Evolutionary conservation across 2,888 invertebrate genomes (phyloP).

Genomic region (Hyposoter didymator): DNA sequence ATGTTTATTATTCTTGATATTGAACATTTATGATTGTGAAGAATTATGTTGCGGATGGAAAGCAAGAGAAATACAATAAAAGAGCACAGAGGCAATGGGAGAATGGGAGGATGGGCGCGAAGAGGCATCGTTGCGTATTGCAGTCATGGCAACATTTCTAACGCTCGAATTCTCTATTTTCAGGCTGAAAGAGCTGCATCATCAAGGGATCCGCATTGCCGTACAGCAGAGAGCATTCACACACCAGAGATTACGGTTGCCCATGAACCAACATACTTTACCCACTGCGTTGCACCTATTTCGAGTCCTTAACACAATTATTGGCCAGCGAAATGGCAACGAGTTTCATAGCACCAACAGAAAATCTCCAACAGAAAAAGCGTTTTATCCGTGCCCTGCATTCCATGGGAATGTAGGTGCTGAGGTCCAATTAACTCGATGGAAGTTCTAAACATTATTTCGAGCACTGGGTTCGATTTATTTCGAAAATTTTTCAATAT

Average conservation of each 20-base stretch:
- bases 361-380: not conserved
- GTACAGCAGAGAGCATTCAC: constrained; percentile 33
- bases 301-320: constrained; percentile 13
- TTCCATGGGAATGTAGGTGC: not conserved
- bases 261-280: constrained; percentile 5
- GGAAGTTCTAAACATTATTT: not conserved
- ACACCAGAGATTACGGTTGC: constrained; percentile 28
- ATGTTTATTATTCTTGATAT: not conserved
- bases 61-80: not conserved
- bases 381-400: not conserved
- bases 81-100: not conserved
- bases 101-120: too few species aligned
- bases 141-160: not conserved
- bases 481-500: not conserved
- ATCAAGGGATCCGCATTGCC: constrained; percentile 51
- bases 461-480: not conserved
- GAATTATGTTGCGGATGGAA: constrained; percentile 16
- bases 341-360: not conserved
- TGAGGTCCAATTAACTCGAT: not conserved
- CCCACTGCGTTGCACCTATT: constrained; percentile 11
- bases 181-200: constrained; percentile 35
- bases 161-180: not conserved
- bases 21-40: not conserved
- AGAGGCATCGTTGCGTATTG: not conserved
- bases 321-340: constrained; percentile 12